These are phyloP conservation scores for Apis laboriosa DNA, from an alignment of 1,140 invertebrate species.

Conservation along the genomic window DNA sequence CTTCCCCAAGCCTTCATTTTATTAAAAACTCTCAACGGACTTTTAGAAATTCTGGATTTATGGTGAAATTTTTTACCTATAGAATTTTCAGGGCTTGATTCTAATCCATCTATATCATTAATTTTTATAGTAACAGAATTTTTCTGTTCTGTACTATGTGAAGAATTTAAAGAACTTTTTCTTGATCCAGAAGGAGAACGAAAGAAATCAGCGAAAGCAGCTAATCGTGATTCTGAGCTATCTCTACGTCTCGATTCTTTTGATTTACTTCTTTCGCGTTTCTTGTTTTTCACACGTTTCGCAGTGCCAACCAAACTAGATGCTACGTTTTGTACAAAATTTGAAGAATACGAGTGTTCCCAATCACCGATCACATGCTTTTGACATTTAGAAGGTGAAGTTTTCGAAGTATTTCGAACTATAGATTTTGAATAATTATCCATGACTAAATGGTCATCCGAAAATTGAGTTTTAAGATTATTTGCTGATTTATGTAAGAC, in stretches of 20 bases:
- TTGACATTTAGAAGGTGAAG: conserved; percentile 47
- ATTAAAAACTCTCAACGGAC: conserved; percentile 75
- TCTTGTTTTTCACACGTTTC: conserved; percentile 75
- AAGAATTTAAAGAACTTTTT: conserved; percentile 73
- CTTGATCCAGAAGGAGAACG: conserved; percentile 78
- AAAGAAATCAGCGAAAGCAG: conserved; percentile 77
- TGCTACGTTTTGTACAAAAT: conserved; percentile 72
- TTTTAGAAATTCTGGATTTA: conserved; percentile 76
- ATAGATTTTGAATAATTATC: conserved; percentile 41
- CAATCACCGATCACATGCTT: conserved; percentile 42
- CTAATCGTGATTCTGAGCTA: conserved; percentile 77
- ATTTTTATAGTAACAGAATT: conserved; percentile 71
- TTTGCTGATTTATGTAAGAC: conserved; percentile 55
- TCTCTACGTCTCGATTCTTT: conserved; percentile 77
- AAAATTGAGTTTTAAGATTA: conserved; percentile 57
- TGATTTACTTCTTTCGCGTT: conserved; percentile 76
- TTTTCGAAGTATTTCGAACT: conserved; percentile 37
- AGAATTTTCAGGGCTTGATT: conserved; percentile 76
- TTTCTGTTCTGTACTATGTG: conserved; percentile 69
- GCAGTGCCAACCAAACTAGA: conserved; percentile 70
- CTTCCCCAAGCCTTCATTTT: conserved; percentile 76
- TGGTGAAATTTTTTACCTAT: conserved; percentile 67
- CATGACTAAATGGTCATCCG: conserved; percentile 52
- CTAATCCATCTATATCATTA: conserved; percentile 71
- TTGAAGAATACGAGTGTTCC: conserved; percentile 60